These are phyloP conservation scores for Hiodon tergisus DNA, from an alignment of 2,113 vertebrate species.

Conservation along the genomic window DNA sequence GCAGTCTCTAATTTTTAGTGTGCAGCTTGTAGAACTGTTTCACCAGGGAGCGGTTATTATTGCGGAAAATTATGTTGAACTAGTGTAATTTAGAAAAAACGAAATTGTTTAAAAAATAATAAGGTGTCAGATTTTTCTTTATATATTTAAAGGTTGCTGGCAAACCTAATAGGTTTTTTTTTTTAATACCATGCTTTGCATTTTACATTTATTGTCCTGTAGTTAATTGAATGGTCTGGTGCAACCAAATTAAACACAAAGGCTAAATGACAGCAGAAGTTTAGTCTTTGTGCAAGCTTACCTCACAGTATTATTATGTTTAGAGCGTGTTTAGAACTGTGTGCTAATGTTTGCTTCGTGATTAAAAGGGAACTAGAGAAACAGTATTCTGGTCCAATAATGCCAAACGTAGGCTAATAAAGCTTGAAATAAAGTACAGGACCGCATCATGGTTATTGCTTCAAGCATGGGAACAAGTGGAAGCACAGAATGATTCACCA, in stretches of 20 bases:
- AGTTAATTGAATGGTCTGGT: background rate
- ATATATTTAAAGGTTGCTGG: background rate
- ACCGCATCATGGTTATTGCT: no score
- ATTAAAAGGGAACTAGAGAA: no score
- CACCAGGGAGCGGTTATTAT: background rate
- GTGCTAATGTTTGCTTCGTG: no score
- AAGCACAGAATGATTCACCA: slow-evolving; percentile 16
- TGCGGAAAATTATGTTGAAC: background rate
- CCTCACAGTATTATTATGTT: no score
- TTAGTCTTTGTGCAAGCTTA: background rate
- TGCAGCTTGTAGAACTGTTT: background rate
- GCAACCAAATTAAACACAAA: background rate
- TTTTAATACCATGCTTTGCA: slow-evolving; percentile 8
- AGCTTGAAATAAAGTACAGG: no score
- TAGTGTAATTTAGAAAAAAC: no score
- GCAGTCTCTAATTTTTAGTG: background rate
- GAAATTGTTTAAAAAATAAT: no score
- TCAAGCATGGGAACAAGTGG: no score
- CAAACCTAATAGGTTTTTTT: background rate
- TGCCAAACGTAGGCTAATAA: no score
- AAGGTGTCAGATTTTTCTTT: no score
- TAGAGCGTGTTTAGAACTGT: no score
- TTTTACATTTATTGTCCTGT: background rate
- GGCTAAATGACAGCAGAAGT: slow-evolving; percentile 4
- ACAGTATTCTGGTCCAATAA: no score